A percentile compares a stretch with the other conserved stretches of the same genome.
These are phyloP conservation scores for Platichthys flesus DNA, from an alignment of 2,113 vertebrate species.

Conservation along the genomic window DNA sequence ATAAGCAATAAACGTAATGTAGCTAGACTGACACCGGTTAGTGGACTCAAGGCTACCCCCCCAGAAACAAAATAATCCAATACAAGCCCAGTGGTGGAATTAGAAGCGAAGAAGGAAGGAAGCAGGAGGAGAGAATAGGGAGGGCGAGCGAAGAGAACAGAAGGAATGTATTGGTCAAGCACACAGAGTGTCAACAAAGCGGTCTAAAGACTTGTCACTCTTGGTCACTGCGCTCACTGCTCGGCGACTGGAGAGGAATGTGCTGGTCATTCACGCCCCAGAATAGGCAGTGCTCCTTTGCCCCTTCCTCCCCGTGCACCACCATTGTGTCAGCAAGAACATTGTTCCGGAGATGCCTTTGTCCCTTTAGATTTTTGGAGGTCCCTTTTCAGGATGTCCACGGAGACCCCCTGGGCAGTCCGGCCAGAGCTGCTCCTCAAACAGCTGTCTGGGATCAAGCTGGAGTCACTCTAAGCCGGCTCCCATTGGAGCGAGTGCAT, in stretches of 20 bases:
- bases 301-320: conserved; percentile 70
- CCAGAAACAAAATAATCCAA: conserved; percentile 43
- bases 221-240: conserved; percentile 74
- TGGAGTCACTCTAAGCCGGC: conserved; percentile 74
- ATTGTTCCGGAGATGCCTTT: conserved; percentile 79
- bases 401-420: conserved; percentile 69
- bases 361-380: conserved; percentile 76
- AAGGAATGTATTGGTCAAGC: conserved; percentile 75
- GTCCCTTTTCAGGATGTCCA: conserved; percentile 74
- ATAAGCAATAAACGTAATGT: conserved; percentile 28
- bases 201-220: conserved; percentile 73
- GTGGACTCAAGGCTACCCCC: conserved; percentile 17
- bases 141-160: conserved; percentile 21
- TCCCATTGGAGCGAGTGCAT: conserved; percentile 69
- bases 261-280: conserved; percentile 73
- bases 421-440: conserved; percentile 60
- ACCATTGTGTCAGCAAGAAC: conserved; percentile 75
- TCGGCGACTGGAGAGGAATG: conserved; percentile 79
- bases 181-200: conserved; percentile 73
- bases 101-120: conserved; percentile 36
- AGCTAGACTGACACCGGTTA: conserved; percentile 24
- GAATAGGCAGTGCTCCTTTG: conserved; percentile 78
- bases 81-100: conserved; percentile 30
- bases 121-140: conserved; percentile 6
- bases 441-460: conserved; percentile 81